A percentile compares a stretch with the other conserved stretches of the same genome.
Evolutionary conservation across 2,888 invertebrate genomes (phyloP).

Genomic region (Nudaria mundana): DNA sequence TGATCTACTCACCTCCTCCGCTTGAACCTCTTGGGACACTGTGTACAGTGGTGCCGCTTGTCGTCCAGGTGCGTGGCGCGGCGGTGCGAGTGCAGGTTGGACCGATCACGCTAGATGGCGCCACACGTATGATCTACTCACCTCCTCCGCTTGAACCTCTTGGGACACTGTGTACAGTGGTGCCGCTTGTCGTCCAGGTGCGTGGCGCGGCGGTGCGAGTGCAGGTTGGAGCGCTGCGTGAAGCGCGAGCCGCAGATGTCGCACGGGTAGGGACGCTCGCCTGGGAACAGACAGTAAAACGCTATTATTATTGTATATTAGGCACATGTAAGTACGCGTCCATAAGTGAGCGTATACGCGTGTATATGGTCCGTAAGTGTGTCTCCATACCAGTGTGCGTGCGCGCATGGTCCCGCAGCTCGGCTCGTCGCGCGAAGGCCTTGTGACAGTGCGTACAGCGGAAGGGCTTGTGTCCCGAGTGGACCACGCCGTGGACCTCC

Average conservation of each 20-base stretch:
- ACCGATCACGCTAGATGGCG: no score
- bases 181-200: conserved; percentile 89
- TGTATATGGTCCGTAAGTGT: no score
- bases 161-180: conserved; percentile 86
- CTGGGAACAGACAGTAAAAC: conserved; percentile 36
- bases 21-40: no score
- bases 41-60: no score
- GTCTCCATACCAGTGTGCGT: conserved; percentile 84
- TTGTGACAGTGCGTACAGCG: conserved; percentile 50
- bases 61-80: no score
- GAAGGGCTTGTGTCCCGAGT: conserved; percentile 88
- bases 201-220: conserved; percentile 89
- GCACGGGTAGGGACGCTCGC: conserved; percentile 90
- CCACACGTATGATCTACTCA: no score
- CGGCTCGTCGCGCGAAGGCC: conserved; percentile 88
- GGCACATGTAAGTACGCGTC: no score
- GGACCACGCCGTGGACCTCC: conserved; percentile 90
- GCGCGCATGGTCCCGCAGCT: conserved; percentile 90
- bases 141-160: conserved; percentile 86
- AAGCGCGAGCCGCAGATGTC: conserved; percentile 89
- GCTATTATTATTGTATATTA: no score
- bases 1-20: no score
- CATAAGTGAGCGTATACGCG: no score
- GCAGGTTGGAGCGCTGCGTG: conserved; percentile 90
- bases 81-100: no score